phyloP scores from a whole-genome alignment of 2,888 invertebrate genomes.

The Tetranychus truncatus region DNA sequence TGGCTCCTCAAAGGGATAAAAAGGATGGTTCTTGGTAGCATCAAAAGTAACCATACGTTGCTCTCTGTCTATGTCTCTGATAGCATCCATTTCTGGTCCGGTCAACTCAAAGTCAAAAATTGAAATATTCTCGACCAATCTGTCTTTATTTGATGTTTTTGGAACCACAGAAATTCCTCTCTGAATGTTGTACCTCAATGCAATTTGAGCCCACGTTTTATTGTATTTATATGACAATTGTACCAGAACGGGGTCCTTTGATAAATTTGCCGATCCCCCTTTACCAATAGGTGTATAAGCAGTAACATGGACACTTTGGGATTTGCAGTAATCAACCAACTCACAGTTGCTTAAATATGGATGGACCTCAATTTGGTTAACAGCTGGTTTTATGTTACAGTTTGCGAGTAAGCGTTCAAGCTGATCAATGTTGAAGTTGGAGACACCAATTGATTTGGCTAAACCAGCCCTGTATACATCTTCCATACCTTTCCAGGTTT shows the following conservation, averaged over 20 bases:
- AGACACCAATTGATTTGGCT: conserved; percentile 53
- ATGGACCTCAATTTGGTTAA: conserved; percentile 49
- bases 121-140: not conserved
- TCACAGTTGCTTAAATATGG: conserved; percentile 46
- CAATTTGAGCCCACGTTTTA: not conserved
- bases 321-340: conserved; percentile 45
- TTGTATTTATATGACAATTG: not conserved
- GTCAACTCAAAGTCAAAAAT: not conserved
- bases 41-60: not conserved
- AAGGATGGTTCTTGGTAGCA: not conserved
- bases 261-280: not conserved
- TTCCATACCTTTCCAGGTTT: conserved; percentile 47
- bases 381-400: conserved; percentile 36
- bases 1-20: not conserved
- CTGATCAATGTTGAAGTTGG: conserved; percentile 61
- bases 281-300: conserved; percentile 60
- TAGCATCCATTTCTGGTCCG: not conserved
- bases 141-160: not conserved
- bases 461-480: conserved; percentile 48
- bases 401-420: conserved; percentile 44
- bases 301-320: conserved; percentile 45
- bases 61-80: not conserved
- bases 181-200: not conserved
- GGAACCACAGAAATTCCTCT: not conserved
- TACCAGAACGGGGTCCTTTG: not conserved